Conservation (phyloP, 1,140 invertebrate genomes). For the Ips nitidus region DNA sequence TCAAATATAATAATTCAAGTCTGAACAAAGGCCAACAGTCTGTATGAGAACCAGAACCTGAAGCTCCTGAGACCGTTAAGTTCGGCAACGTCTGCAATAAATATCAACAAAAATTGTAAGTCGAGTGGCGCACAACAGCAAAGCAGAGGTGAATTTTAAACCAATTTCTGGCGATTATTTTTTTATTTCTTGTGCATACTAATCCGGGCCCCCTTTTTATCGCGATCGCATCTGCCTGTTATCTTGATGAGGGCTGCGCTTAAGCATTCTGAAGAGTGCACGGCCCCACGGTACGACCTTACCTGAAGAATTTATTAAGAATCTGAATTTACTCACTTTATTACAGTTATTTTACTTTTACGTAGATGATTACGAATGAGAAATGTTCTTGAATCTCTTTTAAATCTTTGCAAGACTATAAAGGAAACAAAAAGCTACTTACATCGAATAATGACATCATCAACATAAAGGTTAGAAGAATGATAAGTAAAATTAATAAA, state of each 20-base stretch:
- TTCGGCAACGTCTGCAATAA: constrained; percentile 14
- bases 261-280: constrained; percentile 22
- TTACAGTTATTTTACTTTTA: too few relatives aligned
- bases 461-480: too few relatives aligned
- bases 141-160: constrained; percentile 39
- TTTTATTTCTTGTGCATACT: constrained; percentile 37
- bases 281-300: constrained; percentile 6
- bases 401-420: too few relatives aligned
- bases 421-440: too few relatives aligned
- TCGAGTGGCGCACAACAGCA: constrained; percentile 21
- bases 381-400: too few relatives aligned
- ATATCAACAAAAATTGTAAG: constrained; percentile 31
- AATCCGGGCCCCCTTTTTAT: constrained; percentile 24
- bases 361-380: too few relatives aligned
- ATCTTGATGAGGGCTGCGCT: constrained; percentile 34
- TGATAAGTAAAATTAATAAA: constrained; percentile 11
- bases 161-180: constrained; percentile 35
- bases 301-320: constrained; percentile 22
- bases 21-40: too few relatives aligned
- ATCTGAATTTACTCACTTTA: background rate
- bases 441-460: too few relatives aligned
- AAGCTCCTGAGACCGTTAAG: too few relatives aligned
- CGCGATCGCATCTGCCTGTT: constrained; percentile 25
- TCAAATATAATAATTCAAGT: too few relatives aligned
- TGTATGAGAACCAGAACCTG: too few relatives aligned